Evolutionary conservation across 1,140 invertebrate genomes (phyloP).

Genomic region (Drosophila pseudoobscura): DNA sequence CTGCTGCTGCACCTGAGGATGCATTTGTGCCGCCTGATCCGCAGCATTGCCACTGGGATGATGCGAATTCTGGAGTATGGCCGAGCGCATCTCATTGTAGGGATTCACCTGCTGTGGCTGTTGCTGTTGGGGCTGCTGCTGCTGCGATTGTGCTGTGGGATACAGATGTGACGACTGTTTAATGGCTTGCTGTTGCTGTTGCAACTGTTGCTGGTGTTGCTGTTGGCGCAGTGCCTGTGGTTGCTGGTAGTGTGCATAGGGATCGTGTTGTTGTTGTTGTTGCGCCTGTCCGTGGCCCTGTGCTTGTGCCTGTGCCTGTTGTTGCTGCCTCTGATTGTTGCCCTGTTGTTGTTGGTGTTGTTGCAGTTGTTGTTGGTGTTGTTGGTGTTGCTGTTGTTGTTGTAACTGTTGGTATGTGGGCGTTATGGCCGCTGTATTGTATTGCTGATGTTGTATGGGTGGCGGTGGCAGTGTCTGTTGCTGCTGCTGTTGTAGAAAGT

Average conservation of each 20-base stretch:
- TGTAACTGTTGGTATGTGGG: constrained; percentile 78
- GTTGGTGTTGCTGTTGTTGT: constrained; percentile 61
- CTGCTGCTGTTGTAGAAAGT: constrained; percentile 77
- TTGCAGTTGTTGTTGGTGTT: constrained; percentile 47
- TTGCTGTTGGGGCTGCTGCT: constrained; percentile 52
- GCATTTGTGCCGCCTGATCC: constrained; percentile 47
- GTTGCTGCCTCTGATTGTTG: constrained; percentile 23
- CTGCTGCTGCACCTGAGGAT: constrained; percentile 37
- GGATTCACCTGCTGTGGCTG: constrained; percentile 59
- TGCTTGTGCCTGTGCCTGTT: constrained; percentile 34
- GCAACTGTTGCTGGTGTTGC: constrained; percentile 61
- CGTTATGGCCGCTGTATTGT: constrained; percentile 75
- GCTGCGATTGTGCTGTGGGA: constrained; percentile 64
- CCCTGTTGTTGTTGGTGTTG: constrained; percentile 43
- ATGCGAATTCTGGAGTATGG: constrained; percentile 80
- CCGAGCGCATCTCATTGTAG: constrained; percentile 77
- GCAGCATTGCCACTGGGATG: constrained; percentile 76
- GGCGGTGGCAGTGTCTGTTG: constrained; percentile 72
- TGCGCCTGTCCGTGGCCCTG: constrained; percentile 72
- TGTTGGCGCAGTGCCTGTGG: constrained; percentile 66
- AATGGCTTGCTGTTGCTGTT: constrained; percentile 83
- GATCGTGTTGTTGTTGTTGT: constrained; percentile 63
- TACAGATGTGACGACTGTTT: constrained; percentile 83
- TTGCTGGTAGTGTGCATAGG: constrained; percentile 65
- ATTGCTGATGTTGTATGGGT: constrained; percentile 81